Base-by-base conservation (phyloP, 2,888 invertebrate genomes). In the Gortyna flavago region DNA sequence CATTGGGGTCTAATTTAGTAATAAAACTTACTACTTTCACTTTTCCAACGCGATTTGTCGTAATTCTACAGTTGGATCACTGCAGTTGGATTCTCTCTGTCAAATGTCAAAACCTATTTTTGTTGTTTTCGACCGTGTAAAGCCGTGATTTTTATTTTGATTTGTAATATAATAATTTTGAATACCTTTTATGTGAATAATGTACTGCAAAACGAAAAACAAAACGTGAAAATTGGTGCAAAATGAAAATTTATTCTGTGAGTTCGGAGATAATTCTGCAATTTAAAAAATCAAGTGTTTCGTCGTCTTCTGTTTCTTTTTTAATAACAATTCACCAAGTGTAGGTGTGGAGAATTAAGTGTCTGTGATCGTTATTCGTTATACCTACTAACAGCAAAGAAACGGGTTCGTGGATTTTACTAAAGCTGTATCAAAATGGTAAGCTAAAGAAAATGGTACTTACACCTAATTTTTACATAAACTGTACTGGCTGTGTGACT, bases 81-180 rank as follows among this genome's bases (percentile, higher is more conserved):
- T n/a, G n/a, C n/a, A n/a, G n/a, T 78, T 77, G 80, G 76, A 81
- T 83, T 80, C 81, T 81, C 77, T 77, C 72, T 71, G 71, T 86
- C 85, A 87, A 85, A 78, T 84, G 87, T 88, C 88, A 87, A 81
- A 87, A 75, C 88, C 79, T 86, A 88, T 88, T 87, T 89, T 87
- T 87, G 83, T 88, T 88, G 87, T 87, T 85, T 88, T 85, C 35
- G 75, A 80, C 59, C 57, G 51, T 72, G 69, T 69, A 59, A 72
- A 59, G 65, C 54, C 48, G 85, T 83, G 88, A 83, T 79, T 85
- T 81, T 68, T 79, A 77, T 74, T 82, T 84, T 77, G 8, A 75
- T 86, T 84, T 80, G 62, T 68, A 75, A 32, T 73, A 29, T 11
- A 32, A 75, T 69, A 18, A 51, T 35, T 71, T 51, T 29, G 7